phyloP scores from a whole-genome alignment of 1,140 invertebrate species.

The Drosophila murphyi region DNA sequence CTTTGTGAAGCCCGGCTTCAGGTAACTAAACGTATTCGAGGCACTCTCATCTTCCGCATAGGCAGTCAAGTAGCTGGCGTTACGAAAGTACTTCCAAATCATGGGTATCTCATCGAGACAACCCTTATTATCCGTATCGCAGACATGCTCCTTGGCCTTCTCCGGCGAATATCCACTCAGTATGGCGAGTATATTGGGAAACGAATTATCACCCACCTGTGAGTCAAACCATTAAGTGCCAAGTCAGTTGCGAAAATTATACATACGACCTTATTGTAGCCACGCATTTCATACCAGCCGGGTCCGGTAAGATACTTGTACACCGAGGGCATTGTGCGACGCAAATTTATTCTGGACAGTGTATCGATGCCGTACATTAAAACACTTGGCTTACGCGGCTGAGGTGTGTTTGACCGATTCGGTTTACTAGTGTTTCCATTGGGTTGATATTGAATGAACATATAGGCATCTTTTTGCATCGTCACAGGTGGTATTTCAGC shows the following conservation, averaged over 20 bases:
- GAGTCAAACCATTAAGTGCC: background rate
- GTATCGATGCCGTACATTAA: conserved; percentile 69
- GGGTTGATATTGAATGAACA: conserved; percentile 40
- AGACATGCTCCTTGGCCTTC: conserved; percentile 84
- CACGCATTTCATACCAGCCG: conserved; percentile 63
- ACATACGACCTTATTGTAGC: conserved; percentile 63
- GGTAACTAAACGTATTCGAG: conserved; percentile 92
- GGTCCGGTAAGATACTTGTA: conserved; percentile 43
- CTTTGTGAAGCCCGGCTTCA: conserved; percentile 90
- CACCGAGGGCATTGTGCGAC: conserved; percentile 62
- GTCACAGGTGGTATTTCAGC: background rate
- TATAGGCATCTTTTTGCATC: conserved; percentile 53
- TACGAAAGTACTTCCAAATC: conserved; percentile 91
- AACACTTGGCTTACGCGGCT: conserved; percentile 47
- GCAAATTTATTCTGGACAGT: conserved; percentile 82
- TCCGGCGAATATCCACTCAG: conserved; percentile 87
- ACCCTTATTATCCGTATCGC: conserved; percentile 85
- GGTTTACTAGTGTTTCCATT: background rate
- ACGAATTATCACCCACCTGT: conserved; percentile 90
- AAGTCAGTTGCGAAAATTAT: background rate
- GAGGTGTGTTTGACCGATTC: background rate
- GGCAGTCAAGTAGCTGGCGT: conserved; percentile 90
- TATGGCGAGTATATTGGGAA: conserved; percentile 91
- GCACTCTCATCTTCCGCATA: conserved; percentile 91
- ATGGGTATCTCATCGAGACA: conserved; percentile 88